Evolutionary conservation across 2,113 vertebrate genomes (phyloP), one percentile per base, ranked within the genome.

Genomic region (Anseranas semipalmata): DNA sequence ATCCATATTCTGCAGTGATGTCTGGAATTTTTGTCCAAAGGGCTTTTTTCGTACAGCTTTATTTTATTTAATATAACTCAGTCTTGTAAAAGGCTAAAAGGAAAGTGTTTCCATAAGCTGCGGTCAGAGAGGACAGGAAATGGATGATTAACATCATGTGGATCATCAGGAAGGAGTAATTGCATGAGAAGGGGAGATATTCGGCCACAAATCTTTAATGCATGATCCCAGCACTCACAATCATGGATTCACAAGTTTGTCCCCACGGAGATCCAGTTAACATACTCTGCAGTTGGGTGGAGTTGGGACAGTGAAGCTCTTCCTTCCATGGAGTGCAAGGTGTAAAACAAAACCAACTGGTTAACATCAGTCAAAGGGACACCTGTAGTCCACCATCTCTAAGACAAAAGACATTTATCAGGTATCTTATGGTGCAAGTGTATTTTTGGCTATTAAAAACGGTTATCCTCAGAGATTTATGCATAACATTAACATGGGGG

Each of bases 381-480:
- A 62, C 35, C 33, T 92, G 30, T 86, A 63, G 48, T 76, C 62
- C 58, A 15, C 16, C 13, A 50, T 48, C 73, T 87, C 50, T 32
- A 20, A 62, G 74, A 80, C 80, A 63, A 70, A 78, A 83, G 84
- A 48, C 25, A 25, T 55, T 74, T 96, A 56, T 85, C 53, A 88
- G 84, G 91, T 87, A 46, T 86, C 52, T 63, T 50, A 17, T 27
- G 48, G 53, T 33, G 32, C 58, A 58, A 48, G 52, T 80, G 72
- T 89, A 60, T 94, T 59, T 79, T 33, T 82, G 20, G 43, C 59
- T 85, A 33, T 91, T 90, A 92, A 93, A 91, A 53, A 74, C 55
- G 76, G 89, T 93, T 86, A 72, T 91, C 76, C 48, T 85, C 63
- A 2, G 43, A 92, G 89, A 81, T 53, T 70, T 95, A 12, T 66